Conservation (phyloP, 1,140 invertebrate genomes). For the Antheraea pernyi region DNA sequence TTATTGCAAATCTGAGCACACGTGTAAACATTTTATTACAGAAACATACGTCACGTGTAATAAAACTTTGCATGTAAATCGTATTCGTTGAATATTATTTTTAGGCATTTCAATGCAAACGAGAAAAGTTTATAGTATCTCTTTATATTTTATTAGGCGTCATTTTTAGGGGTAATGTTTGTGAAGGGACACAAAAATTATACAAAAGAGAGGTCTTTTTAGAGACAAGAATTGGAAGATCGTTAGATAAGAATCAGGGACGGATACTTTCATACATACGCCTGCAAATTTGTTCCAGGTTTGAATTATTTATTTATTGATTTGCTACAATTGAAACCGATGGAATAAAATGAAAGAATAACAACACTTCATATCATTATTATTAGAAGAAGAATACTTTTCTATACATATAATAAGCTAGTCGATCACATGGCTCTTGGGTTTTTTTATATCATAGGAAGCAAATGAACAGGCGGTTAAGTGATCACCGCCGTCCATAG, state of each 20-base stretch:
- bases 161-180: background rate
- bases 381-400: no score
- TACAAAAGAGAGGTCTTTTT: background rate
- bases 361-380: no score
- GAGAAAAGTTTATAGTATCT: background rate
- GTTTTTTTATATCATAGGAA: no score
- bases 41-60: background rate
- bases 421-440: no score
- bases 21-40: background rate
- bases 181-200: background rate
- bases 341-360: background rate
- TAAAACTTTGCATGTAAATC: background rate
- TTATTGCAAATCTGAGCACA: background rate
- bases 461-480: no score
- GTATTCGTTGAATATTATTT: background rate
- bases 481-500: no score
- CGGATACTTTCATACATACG: background rate
- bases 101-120: background rate
- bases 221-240: background rate
- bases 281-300: background rate
- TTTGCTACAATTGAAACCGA: background rate
- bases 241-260: background rate
- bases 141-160: background rate
- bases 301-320: background rate
- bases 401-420: no score